Conservation (phyloP, 2,113 vertebrate species). For the Tamias sibiricus region DNA sequence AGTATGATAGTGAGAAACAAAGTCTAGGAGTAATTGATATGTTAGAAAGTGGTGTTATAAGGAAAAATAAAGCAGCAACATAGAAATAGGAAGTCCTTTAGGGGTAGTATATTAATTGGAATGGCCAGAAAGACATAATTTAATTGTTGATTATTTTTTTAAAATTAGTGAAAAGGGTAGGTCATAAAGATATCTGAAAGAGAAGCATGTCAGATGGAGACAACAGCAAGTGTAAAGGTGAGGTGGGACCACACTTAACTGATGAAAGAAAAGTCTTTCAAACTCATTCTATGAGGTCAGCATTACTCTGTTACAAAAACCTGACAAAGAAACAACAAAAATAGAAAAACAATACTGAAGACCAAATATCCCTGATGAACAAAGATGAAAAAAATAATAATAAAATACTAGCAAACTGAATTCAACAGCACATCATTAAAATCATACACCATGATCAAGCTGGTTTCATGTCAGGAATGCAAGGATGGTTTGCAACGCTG, state of each 20-base stretch:
- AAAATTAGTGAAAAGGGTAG: neutral
- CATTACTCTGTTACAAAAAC: no score
- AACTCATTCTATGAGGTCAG: no score
- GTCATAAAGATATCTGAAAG: neutral
- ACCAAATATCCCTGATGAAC: no score
- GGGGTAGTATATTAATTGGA: neutral
- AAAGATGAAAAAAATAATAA: no score
- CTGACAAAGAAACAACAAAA: no score
- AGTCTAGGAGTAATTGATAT: neutral
- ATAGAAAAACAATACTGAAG: no score
- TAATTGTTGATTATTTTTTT: constrained; percentile 5
- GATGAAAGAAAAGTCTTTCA: neutral
- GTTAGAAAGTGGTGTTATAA: neutral
- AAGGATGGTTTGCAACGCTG: no score
- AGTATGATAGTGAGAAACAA: neutral
- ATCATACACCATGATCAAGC: no score
- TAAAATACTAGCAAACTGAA: no score
- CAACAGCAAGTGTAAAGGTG: neutral
- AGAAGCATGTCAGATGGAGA: neutral
- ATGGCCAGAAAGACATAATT: neutral
- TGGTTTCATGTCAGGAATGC: no score
- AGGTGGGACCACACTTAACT: neutral
- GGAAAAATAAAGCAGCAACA: neutral
- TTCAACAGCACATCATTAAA: no score
- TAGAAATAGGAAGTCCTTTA: neutral